Evolutionary conservation across 1,140 invertebrate species (phyloP).

Genomic region (Hermetia illucens): DNA sequence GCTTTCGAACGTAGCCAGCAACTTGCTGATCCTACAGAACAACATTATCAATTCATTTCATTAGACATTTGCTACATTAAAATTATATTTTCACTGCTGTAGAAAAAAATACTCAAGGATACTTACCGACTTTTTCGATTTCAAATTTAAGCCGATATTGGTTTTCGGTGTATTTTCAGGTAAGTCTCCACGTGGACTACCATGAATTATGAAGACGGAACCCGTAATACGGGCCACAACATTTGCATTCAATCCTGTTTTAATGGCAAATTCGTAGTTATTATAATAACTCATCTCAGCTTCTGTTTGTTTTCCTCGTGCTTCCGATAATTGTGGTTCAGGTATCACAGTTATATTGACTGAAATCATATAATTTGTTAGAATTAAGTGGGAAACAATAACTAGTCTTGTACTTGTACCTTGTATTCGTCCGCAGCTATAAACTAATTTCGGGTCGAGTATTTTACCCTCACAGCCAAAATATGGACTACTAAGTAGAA

Average conservation of each 20-base stretch:
- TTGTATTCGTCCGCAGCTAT: slow-evolving; percentile 20
- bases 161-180: slow-evolving; percentile 38
- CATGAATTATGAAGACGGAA: slow-evolving; percentile 47
- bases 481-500: slow-evolving; percentile 62
- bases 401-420: slow-evolving; percentile 9
- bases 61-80: slow-evolving; percentile 4
- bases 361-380: slow-evolving; percentile 6
- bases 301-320: slow-evolving; percentile 20
- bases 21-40: slow-evolving; percentile 43
- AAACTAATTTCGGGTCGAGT: slow-evolving; percentile 18
- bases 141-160: slow-evolving; percentile 85
- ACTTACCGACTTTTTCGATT: slow-evolving; percentile 69
- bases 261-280: slow-evolving; percentile 17
- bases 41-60: slow-evolving; percentile 4
- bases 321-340: slow-evolving; percentile 29
- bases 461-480: slow-evolving; percentile 69
- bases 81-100: slow-evolving; percentile 9
- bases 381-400: slow-evolving; percentile 3
- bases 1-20: slow-evolving; percentile 65
- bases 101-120: slow-evolving; percentile 5
- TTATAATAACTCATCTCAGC: slow-evolving; percentile 22
- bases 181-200: slow-evolving; percentile 23
- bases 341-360: slow-evolving; percentile 25
- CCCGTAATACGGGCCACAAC: slow-evolving; percentile 75
- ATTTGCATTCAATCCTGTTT: slow-evolving; percentile 42